phyloP scores from a whole-genome alignment of 2,888 invertebrate species.

The Tetrapedia diversipes region DNA sequence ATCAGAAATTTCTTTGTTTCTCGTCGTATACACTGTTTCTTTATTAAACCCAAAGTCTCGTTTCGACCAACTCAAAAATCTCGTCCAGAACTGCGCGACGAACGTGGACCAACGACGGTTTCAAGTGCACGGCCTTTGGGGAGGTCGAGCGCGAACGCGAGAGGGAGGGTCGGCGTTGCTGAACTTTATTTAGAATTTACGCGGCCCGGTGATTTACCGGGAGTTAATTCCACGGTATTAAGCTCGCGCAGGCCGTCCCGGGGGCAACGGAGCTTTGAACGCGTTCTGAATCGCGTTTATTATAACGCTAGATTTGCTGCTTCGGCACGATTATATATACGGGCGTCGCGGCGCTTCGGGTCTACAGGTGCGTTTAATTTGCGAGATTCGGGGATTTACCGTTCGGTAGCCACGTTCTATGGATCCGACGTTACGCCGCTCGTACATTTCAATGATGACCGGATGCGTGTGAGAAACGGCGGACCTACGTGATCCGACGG shows the following conservation, averaged over 20 bases:
- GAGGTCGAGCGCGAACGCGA: too few relatives aligned
- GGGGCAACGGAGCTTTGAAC: too few relatives aligned
- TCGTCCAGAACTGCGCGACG: too few relatives aligned
- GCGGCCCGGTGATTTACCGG: slow-evolving; percentile 4
- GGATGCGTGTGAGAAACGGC: slow-evolving; percentile 42
- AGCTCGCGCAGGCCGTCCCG: neutral
- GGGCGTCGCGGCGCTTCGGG: slow-evolving; percentile 1
- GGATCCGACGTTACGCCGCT: slow-evolving; percentile 33
- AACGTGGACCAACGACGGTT: neutral
- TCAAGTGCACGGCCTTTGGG: neutral
- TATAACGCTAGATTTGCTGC: slow-evolving; percentile 36
- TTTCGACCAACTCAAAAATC: too few relatives aligned
- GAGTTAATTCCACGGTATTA: slow-evolving; percentile 10
- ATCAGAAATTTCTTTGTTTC: too few relatives aligned
- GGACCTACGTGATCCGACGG: slow-evolving; percentile 17
- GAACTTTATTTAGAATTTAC: slow-evolving; percentile 25
- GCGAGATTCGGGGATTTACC: slow-evolving; percentile 45
- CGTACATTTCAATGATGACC: slow-evolving; percentile 55
- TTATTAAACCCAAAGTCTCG: too few relatives aligned
- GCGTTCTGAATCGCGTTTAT: slow-evolving; percentile 20
- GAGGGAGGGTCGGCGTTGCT: neutral
- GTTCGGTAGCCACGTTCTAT: slow-evolving; percentile 14
- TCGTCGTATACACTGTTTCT: too few relatives aligned
- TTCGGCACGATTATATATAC: slow-evolving; percentile 18
- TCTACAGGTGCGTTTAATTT: slow-evolving; percentile 61